Base-by-base conservation (phyloP, 2,797 vertebrate species). In the Spinibarbus caldwelli region DNA sequence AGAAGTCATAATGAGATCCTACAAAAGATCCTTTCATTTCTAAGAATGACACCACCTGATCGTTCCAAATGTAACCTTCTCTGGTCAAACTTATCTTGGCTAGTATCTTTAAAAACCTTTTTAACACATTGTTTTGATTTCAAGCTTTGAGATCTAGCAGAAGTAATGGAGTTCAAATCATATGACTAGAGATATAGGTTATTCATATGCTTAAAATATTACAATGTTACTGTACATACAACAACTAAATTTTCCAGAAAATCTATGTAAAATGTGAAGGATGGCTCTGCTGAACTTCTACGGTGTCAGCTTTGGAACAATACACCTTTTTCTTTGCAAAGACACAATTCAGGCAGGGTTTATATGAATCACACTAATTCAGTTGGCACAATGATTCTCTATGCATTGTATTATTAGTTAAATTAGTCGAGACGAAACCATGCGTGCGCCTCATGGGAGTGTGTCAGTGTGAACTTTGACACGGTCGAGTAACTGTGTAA, bases 341-440 rank as follows among this genome's bases (percentile, higher is more conserved):
- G 5, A 23, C 49, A 49, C 41, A 57, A 79, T 72, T 85, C 4
- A 15, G 38, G 29, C 49, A 68, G 43, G 31, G 36, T 67, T 68
- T 78, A 43, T 71, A 45, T 73, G 76, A 71, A 85, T 62, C 8
- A 0, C 82, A 31, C 62, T 19, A 26, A 77, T 68, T 78, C 75
- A 62, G 62, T 59, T 38, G 1, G 17, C 52, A 85, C 83, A 79
- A 79, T 47, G 36, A 72, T 47, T 78, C 66, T 47, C 38, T 79
- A 64, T 85, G 38, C 38, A 59, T 72, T 59, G 26, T 45, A 43
- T 31, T 31, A 29, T 19, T n/a, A 29, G 31, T 76, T 83, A 23
- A 76, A 76, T 83, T 67, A 77, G 23, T 66, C 2, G 3, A 34
- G 54, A 73, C 11, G 23, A 57, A 62, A 59, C 49, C 47, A 43